These are phyloP conservation scores for Apteryx owenii DNA, from an alignment of 2,113 vertebrate genomes.

Conservation along the genomic window DNA sequence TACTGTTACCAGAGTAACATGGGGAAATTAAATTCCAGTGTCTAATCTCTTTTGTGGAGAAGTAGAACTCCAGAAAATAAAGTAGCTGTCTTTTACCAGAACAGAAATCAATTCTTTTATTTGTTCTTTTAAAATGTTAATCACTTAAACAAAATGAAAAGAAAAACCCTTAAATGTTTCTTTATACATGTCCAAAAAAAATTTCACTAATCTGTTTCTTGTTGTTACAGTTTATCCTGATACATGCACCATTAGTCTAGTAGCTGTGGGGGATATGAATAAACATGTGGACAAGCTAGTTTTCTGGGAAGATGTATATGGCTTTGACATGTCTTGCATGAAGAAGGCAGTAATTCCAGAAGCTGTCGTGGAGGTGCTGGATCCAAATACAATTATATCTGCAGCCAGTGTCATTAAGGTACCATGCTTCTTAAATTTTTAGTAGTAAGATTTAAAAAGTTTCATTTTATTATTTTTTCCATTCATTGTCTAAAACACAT, in stretches of 20 bases:
- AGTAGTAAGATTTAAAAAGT: background rate
- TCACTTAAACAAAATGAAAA: background rate
- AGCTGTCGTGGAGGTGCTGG: conserved; percentile 87
- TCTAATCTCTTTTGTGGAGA: background rate
- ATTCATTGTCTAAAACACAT: background rate
- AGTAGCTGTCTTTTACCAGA: background rate
- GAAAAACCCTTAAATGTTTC: background rate
- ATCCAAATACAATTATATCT: conserved; percentile 86
- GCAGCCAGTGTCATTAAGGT: conserved; percentile 88
- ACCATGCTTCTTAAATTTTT: background rate
- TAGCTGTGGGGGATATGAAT: conserved; percentile 84
- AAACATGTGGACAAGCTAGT: conserved; percentile 83
- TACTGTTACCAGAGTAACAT: background rate
- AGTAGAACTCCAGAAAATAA: background rate
- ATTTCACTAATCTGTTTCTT: background rate
- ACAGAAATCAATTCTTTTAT: background rate
- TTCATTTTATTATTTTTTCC: background rate
- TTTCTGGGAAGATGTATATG: conserved; percentile 96
- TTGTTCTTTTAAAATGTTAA: background rate
- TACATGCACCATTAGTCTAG: conserved; percentile 88
- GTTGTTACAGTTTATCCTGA: conserved; percentile 91
- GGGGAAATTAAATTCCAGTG: background rate
- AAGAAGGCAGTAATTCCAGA: conserved; percentile 91
- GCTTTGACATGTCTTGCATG: conserved; percentile 97
- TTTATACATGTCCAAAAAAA: background rate